Conservation (phyloP, 2,888 invertebrate genomes). For the Nematopogon swammerdamellus region DNA sequence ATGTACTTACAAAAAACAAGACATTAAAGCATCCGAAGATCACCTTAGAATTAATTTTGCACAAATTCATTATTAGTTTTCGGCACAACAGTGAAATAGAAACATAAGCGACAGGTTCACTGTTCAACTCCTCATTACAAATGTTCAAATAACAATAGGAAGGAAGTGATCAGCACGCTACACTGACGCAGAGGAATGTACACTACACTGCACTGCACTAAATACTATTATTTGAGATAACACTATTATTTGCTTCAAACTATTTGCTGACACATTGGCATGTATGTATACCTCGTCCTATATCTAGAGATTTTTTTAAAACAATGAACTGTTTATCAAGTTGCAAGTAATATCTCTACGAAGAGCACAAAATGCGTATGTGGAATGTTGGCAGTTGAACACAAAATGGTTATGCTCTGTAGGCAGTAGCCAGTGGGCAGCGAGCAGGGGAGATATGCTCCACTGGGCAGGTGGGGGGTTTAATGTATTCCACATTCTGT, state of each 20-base stretch:
- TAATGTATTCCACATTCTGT: conserved; percentile 50
- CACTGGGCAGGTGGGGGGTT: conserved; percentile 52
- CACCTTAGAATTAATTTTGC: conserved; percentile 57
- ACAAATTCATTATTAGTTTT: conserved; percentile 22
- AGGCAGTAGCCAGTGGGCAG: conserved; percentile 9
- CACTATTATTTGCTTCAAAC: no score
- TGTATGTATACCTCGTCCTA: no score
- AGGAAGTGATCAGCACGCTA: conserved; percentile 10
- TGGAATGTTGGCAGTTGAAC: conserved; percentile 1
- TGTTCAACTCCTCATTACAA: conserved; percentile 6
- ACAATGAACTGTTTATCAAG: no score
- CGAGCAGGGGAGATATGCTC: conserved; percentile 57
- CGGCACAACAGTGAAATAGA: not conserved
- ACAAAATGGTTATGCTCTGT: conserved; percentile 1
- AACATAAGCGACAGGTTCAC: conserved; percentile 1
- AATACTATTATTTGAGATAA: conserved; percentile 15
- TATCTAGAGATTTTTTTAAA: no score
- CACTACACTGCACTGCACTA: conserved; percentile 38
- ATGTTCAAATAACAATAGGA: conserved; percentile 11
- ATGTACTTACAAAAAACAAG: conserved; percentile 58
- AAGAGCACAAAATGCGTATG: not conserved
- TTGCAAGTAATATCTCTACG: no score
- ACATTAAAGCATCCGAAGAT: conserved; percentile 66
- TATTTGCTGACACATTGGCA: no score
- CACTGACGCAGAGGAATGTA: conserved; percentile 19